Evolutionary conservation across 2,113 vertebrate species (phyloP).

Genomic region (Camelus bactrianus): DNA sequence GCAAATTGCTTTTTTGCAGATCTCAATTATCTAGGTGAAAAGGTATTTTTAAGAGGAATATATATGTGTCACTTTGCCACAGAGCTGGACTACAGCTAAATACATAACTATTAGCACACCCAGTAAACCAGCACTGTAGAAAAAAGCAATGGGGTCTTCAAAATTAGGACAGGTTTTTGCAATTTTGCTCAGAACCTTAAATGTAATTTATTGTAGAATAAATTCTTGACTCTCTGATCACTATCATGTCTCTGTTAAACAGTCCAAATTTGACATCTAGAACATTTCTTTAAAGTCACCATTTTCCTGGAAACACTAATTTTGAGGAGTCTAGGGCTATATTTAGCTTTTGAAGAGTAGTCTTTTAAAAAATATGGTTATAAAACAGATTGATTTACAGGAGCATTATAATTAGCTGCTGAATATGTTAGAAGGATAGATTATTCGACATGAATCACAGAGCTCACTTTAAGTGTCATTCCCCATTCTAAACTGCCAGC

Average conservation of each 20-base stretch:
- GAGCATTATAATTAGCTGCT: constrained; percentile 80
- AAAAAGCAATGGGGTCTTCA: not conserved
- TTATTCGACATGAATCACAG: constrained; percentile 83
- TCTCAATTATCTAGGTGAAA: not conserved
- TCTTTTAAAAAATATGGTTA: constrained; percentile 80
- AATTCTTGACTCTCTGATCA: constrained; percentile 41
- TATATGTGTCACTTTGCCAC: not conserved
- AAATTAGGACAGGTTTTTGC: not conserved
- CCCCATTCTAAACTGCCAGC: constrained; percentile 70
- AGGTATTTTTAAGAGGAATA: not conserved
- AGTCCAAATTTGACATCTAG: constrained; percentile 70
- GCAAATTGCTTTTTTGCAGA: not conserved
- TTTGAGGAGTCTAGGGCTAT: constrained; percentile 71
- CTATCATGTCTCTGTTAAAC: constrained; percentile 50
- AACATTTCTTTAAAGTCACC: constrained; percentile 73
- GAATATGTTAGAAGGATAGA: constrained; percentile 82
- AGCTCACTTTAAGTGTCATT: constrained; percentile 80
- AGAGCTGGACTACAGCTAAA: not conserved
- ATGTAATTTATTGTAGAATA: constrained; percentile 49
- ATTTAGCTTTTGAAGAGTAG: constrained; percentile 79
- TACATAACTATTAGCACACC: not conserved
- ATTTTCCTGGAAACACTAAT: constrained; percentile 80
- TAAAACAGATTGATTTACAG: constrained; percentile 82
- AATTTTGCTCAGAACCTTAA: constrained; percentile 29
- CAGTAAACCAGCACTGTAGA: not conserved